These are phyloP conservation scores for Galemys pyrenaicus DNA, from an alignment of 2,113 vertebrate genomes.

Conservation along the genomic window DNA sequence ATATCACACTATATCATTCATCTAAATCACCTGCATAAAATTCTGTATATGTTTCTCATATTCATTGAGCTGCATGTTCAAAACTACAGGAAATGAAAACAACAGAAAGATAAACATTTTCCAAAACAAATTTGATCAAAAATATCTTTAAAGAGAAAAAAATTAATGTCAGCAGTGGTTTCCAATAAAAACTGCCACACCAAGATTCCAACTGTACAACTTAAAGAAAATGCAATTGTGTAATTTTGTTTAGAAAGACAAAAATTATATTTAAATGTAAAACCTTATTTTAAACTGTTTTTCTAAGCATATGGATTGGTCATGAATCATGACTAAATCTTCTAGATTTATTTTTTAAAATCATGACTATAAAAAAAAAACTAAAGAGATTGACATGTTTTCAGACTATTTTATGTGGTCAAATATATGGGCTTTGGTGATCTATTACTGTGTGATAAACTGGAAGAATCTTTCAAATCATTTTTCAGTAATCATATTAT, in stretches of 20 bases:
- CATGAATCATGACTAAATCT: conserved; percentile 42
- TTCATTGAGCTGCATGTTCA: neutral
- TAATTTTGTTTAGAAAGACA: conserved; percentile 64
- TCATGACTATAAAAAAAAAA: conserved; percentile 23
- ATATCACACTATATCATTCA: neutral
- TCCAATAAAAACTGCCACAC: conserved; percentile 44
- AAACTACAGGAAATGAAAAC: neutral
- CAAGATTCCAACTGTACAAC: neutral
- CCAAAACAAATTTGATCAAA: conserved; percentile 70
- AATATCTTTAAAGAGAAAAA: conserved; percentile 67
- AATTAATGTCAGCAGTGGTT: conserved; percentile 30
- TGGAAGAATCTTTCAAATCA: conserved; percentile 28
- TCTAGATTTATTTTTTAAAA: conserved; percentile 59
- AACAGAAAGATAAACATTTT: conserved; percentile 9
- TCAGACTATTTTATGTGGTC: conserved; percentile 51
- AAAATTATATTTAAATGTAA: conserved; percentile 64
- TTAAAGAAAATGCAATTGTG: conserved; percentile 15
- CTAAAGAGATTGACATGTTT: conserved; percentile 44
- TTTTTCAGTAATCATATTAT: conserved; percentile 37
- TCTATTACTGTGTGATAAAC: conserved; percentile 26
- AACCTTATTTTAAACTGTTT: conserved; percentile 51
- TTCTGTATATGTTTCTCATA: neutral
- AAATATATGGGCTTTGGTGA: neutral
- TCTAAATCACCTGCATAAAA: neutral
- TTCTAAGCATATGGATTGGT: conserved; percentile 41